These are phyloP conservation scores for Pangasius krempfi DNA, from an alignment of 2,797 vertebrate species.

Conservation along the genomic window DNA sequence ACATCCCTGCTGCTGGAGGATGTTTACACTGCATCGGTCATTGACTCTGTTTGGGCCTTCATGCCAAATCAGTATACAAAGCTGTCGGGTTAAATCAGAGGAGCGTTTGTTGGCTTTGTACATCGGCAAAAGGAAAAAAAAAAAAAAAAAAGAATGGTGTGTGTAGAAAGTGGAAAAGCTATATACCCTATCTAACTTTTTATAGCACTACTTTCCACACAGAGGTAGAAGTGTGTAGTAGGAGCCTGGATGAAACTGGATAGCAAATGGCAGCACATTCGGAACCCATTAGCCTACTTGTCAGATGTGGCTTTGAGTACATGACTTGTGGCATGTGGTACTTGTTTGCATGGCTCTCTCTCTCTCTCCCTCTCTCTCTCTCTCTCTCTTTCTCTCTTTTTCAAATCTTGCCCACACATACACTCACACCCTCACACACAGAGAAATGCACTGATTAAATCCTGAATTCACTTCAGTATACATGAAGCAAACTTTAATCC, in stretches of 20 bases:
- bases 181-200: background rate
- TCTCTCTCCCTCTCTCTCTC: background rate
- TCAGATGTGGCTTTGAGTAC: constrained; percentile 54
- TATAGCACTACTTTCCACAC: background rate
- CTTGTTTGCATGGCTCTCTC: constrained; percentile 43
- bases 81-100: constrained; percentile 19
- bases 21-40: constrained; percentile 59
- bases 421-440: background rate
- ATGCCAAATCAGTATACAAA: constrained; percentile 35
- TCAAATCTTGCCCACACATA: background rate
- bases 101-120: background rate
- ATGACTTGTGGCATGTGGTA: constrained; percentile 52
- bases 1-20: constrained; percentile 40
- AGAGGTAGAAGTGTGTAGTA: constrained; percentile 8
- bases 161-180: background rate
- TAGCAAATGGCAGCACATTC: constrained; percentile 52
- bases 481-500: constrained; percentile 8
- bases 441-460: background rate
- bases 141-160: background rate
- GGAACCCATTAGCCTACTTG: constrained; percentile 48
- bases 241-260: constrained; percentile 12
- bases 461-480: background rate
- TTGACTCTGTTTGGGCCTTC: constrained; percentile 46
- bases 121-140: background rate
- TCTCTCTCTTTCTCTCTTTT: too few species aligned